A percentile compares a stretch with the other conserved stretches of the same genome.
Evolutionary conservation across 2,797 vertebrate species (phyloP).

Genomic region (Todus mexicanus): DNA sequence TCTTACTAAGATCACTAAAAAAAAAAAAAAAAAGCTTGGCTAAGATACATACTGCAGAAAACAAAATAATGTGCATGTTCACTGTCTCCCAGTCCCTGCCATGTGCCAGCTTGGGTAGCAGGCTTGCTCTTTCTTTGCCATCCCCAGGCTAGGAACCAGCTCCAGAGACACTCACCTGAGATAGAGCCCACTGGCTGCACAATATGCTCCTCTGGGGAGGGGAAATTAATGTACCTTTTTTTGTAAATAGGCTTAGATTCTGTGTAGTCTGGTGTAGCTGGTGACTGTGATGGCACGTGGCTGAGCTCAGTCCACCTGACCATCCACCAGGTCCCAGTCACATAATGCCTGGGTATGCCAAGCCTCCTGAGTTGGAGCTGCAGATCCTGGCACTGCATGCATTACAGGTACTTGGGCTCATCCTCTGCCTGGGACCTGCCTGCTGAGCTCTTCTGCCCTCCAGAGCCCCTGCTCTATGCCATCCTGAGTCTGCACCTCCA

Average conservation of each 20-base stretch:
- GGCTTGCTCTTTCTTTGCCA: not conserved
- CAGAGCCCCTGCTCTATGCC: not conserved
- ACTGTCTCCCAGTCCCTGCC: not conserved
- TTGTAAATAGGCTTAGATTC: not conserved
- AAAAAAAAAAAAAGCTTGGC: not conserved
- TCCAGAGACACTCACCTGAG: not conserved
- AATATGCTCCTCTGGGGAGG: not conserved
- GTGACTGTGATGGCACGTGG: not conserved
- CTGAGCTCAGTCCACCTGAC: not conserved
- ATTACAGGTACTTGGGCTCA: not conserved
- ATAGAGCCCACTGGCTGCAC: not conserved
- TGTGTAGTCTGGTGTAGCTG: not conserved
- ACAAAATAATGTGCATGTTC: not conserved
- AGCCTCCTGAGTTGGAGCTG: not conserved
- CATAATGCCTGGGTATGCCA: accelerated
- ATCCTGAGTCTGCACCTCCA: not conserved
- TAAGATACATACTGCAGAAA: not conserved
- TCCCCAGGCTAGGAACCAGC: not conserved
- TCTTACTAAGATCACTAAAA: not conserved
- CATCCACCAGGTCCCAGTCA: not conserved
- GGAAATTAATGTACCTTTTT: not conserved
- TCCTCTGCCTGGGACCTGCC: not conserved
- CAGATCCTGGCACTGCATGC: not conserved
- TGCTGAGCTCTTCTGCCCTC: not conserved
- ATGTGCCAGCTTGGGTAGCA: not conserved